Conservation (phyloP, 2,113 vertebrate species). For the Trinectes maculatus region DNA sequence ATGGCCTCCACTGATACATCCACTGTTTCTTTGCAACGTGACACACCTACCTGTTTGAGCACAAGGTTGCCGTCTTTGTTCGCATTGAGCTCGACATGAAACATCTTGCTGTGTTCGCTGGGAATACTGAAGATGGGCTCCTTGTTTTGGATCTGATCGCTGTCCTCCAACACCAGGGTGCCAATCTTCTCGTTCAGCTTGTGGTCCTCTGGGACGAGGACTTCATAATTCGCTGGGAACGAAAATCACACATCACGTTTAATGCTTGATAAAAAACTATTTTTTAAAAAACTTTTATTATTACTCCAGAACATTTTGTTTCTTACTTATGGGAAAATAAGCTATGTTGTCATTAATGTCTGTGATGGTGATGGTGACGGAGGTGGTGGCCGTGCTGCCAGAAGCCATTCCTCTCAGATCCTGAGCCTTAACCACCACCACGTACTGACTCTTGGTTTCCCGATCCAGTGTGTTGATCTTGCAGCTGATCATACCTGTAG, state of each 20-base stretch:
- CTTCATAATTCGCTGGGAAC: constrained; percentile 79
- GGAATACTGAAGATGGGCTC: constrained; percentile 84
- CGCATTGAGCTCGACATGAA: constrained; percentile 75
- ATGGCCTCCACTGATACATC: too few relatives aligned
- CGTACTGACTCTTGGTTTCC: constrained; percentile 83
- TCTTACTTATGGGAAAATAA: constrained; percentile 85
- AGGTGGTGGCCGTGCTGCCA: constrained; percentile 84
- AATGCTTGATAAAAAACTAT: neutral
- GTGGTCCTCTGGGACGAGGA: constrained; percentile 86
- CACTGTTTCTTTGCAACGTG: too few relatives aligned
- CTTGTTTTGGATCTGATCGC: constrained; percentile 90
- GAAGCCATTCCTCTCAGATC: constrained; percentile 79
- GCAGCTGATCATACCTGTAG: constrained; percentile 82
- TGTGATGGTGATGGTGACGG: constrained; percentile 83
- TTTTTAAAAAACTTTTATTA: neutral
- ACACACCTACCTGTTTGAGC: constrained; percentile 85
- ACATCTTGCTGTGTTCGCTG: constrained; percentile 70
- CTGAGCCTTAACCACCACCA: constrained; percentile 86
- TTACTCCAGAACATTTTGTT: too few relatives aligned
- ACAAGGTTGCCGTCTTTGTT: constrained; percentile 88
- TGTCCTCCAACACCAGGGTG: constrained; percentile 84
- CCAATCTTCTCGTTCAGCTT: constrained; percentile 82
- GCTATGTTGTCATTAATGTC: constrained; percentile 94
- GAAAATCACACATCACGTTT: neutral
- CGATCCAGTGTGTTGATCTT: constrained; percentile 85